These are phyloP conservation scores for Julus scanicus DNA, from an alignment of 2,888 invertebrate species.

Conservation along the genomic window DNA sequence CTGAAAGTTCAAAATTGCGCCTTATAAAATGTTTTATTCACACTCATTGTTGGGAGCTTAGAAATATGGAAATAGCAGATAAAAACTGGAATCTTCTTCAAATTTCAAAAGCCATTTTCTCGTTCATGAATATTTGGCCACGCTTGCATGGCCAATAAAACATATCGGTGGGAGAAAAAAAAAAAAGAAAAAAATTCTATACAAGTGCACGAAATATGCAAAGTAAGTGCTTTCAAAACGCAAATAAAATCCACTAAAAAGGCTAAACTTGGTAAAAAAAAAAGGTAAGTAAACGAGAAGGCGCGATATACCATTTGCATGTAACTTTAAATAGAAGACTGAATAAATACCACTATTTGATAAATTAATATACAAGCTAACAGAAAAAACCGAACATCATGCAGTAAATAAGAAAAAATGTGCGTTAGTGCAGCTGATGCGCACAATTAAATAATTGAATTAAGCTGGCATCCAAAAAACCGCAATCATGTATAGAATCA, in stretches of 20 bases:
- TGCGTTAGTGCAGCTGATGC: neutral
- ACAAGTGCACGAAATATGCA: constrained; percentile 3
- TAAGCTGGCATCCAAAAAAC: neutral
- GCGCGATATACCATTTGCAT: neutral
- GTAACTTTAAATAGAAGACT: neutral
- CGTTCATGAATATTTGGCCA: constrained; percentile 26
- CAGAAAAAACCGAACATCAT: neutral
- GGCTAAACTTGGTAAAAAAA: neutral
- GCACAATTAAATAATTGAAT: neutral
- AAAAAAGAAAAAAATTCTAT: neutral
- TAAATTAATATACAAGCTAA: neutral
- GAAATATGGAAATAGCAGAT: constrained; percentile 38
- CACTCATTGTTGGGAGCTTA: constrained; percentile 31
- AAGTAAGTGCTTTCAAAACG: constrained; percentile 34
- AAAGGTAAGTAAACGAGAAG: neutral
- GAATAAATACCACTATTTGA: neutral
- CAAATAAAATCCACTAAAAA: constrained; percentile 37
- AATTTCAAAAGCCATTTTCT: constrained; percentile 43
- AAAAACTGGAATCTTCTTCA: constrained; percentile 40
- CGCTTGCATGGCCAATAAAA: constrained; percentile 31
- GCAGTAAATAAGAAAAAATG: neutral
- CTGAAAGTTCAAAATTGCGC: neutral
- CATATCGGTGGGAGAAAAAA: neutral
- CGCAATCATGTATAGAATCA: neutral
- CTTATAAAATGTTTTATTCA: constrained; percentile 42